These are phyloP conservation scores for Cervus canadensis DNA, from an alignment of 2,113 vertebrate species.

Conservation along the genomic window DNA sequence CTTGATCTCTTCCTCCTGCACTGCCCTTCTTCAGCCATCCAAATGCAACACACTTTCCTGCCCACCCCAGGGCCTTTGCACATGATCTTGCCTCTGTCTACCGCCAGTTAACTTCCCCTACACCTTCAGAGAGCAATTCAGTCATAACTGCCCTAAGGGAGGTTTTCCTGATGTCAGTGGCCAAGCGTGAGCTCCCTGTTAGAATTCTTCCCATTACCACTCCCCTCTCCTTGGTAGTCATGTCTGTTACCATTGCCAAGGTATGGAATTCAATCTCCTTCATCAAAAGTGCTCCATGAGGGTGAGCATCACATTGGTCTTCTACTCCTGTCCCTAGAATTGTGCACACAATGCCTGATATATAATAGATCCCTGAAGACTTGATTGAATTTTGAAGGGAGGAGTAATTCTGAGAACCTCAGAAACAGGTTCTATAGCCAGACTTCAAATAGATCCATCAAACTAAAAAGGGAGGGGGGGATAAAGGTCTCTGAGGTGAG, in stretches of 20 bases:
- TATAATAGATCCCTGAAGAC: background rate
- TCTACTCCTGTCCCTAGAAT: background rate
- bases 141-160: background rate
- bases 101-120: background rate
- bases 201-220: background rate
- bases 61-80: background rate
- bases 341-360: background rate
- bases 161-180: background rate
- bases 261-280: background rate
- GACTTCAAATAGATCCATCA: background rate
- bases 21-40: background rate
- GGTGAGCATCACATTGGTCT: background rate
- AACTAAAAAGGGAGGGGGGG: background rate
- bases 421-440: background rate
- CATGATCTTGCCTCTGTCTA: background rate
- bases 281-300: background rate
- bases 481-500: background rate
- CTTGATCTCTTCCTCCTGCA: background rate
- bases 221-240: background rate
- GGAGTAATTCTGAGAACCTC: background rate
- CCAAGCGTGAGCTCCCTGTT: background rate
- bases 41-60: background rate
- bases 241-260: background rate
- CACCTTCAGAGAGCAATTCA: background rate
- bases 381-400: background rate